A percentile compares a stretch with the other conserved stretches of the same genome.
phyloP scores from a whole-genome alignment of 2,888 invertebrate genomes.

The Drosophila borborema region DNA sequence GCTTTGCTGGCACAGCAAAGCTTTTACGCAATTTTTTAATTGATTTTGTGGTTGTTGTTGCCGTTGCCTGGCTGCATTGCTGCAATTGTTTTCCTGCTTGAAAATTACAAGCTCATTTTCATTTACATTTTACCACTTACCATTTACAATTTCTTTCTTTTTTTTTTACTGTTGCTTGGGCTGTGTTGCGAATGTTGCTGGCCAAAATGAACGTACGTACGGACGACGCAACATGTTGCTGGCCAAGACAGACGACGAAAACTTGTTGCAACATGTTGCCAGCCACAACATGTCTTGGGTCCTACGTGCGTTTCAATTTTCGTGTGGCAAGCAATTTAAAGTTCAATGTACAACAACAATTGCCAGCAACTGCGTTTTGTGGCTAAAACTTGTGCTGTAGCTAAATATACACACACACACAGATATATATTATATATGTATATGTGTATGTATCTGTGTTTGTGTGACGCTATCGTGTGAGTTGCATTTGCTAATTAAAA shows the following conservation, averaged over 20 bases:
- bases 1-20: conserved; percentile 23
- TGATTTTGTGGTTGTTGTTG: conserved; percentile 37
- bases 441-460: neutral
- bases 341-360: conserved; percentile 68
- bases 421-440: conserved; percentile 7
- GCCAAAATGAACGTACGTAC: neutral
- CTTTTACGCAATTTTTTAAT: conserved; percentile 57
- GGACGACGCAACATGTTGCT: conserved; percentile 41
- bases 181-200: conserved; percentile 41
- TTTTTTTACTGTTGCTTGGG: conserved; percentile 8
- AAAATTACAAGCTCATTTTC: conserved; percentile 68
- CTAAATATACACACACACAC: neutral
- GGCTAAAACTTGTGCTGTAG: conserved; percentile 27
- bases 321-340: conserved; percentile 60
- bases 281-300: conserved; percentile 38
- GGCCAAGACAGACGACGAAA: neutral
- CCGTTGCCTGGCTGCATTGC: conserved; percentile 33
- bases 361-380: conserved; percentile 42
- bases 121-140: conserved; percentile 63
- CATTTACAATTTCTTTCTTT: conserved; percentile 59
- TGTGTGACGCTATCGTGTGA: conserved; percentile 48
- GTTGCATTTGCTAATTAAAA: conserved; percentile 68
- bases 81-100: conserved; percentile 61
- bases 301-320: conserved; percentile 50
- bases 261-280: conserved; percentile 22